These are phyloP conservation scores for Mastacembelus armatus DNA, from an alignment of 2,797 vertebrate species.

Conservation along the genomic window DNA sequence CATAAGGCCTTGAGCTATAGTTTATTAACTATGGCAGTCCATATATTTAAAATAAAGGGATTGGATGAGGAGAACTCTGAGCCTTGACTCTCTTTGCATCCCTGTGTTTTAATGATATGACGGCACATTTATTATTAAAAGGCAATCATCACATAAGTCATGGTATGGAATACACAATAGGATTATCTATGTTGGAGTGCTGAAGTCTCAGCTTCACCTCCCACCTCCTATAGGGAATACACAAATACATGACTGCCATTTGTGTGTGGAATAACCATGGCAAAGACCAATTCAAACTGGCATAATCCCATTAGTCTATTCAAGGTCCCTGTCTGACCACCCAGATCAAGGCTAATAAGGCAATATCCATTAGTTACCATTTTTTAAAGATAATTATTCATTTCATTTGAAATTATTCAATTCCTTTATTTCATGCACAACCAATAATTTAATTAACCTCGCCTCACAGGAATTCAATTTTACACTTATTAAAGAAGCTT, in stretches of 20 bases:
- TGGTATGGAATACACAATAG: conserved; percentile 63
- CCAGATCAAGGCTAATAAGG: conserved; percentile 23
- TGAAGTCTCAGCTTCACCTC: conserved; percentile 45
- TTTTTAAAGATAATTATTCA: conserved; percentile 38
- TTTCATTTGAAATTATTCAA: no score
- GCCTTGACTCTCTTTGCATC: conserved; percentile 34
- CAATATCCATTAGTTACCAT: conserved; percentile 28
- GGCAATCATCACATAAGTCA: conserved; percentile 64
- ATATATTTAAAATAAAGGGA: conserved; percentile 66
- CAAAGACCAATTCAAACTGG: conserved; percentile 52
- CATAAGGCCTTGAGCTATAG: no score
- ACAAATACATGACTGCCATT: conserved; percentile 47
- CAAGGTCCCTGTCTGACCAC: conserved; percentile 55
- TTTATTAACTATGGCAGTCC: conserved; percentile 49
- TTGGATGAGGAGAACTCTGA: conserved; percentile 70
- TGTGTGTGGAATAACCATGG: conserved; percentile 32
- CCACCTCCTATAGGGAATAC: conserved; percentile 38
- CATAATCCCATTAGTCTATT: conserved; percentile 69
- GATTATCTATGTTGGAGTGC: conserved; percentile 59
- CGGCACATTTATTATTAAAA: conserved; percentile 44
- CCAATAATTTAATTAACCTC: conserved; percentile 37
- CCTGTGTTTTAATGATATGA: conserved; percentile 54
- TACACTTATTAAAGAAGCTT: not conserved
- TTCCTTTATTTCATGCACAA: conserved; percentile 22
- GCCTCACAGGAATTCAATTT: not conserved